Evolutionary conservation across 2,113 vertebrate genomes (phyloP), one percentile per base, ranked within the genome.

Genomic region (mouse (Mus musculus)): DNA sequence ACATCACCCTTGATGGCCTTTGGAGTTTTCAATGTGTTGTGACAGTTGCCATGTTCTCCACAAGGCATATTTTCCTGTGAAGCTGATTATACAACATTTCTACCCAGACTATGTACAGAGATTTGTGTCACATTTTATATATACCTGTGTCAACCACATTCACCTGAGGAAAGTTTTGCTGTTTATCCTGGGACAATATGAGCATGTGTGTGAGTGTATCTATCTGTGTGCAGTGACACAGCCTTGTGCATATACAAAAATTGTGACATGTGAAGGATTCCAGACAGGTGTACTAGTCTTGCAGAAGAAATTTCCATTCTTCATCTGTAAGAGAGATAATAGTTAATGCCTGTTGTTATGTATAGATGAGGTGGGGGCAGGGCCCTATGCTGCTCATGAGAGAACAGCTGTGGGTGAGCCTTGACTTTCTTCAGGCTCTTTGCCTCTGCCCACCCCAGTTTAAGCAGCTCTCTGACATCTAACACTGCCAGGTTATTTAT

Each of bases 241-340:
- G 28, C 6, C 77, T 61, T 95, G 6, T 71, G 52, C 65, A 8
- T 42, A 36, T 75, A 10, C 1, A 90, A 63, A 56, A 93, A 75
- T 4, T 36, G 7, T 81, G 22, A 7, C 67, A 19, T 30, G 39
- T 71, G 7, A 46, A 49, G 1, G 87, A 86, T 30, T 2, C 17
- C 7, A 78, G 39, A 17, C 56, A 91, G 76, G 69, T 93, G 9
- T 52, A 26, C 46, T 24, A 76, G 81, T 14, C 72, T 97, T 91
- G 67, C 54, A 19, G 69, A 75, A 78, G 54, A 73, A 93, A 20
- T 4, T 54, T 9, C 76, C 22, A 10, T 26, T 82, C 36, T 89
- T 81, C 12, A 28, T 49, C 20, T 91, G 24, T 72, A 93, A 10
- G 11, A 54, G 7, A 75, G 1, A 20, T 61, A 20, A 63, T 1